Percentiles rank a stretch among this genome's conserved stretches.
Evolutionary conservation across 2,888 invertebrate genomes (phyloP).

Genomic region (Acheta domesticus): DNA sequence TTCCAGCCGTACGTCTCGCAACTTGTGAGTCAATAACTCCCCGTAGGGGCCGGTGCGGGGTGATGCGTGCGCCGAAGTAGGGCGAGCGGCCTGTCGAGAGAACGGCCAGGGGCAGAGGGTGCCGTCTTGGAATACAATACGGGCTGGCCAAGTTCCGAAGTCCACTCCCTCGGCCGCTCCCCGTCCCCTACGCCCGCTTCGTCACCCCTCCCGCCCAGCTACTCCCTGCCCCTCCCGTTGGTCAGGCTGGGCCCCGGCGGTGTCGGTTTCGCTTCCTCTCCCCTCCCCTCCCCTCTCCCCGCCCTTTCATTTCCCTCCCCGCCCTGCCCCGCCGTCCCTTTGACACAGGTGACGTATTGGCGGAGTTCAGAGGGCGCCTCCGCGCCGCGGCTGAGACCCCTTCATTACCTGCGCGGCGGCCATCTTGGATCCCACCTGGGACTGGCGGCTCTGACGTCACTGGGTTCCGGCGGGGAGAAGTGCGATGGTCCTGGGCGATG

Average conservation of each 20-base stretch:
- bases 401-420: background rate
- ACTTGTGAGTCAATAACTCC: background rate
- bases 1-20: background rate
- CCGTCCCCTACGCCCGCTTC: background rate
- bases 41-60: background rate
- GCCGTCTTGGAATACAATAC: background rate
- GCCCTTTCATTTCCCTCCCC: background rate
- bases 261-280: background rate
- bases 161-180: background rate
- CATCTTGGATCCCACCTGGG: background rate
- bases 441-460: background rate
- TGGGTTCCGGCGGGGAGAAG: background rate
- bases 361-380: background rate
- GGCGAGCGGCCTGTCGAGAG: no score
- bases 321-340: background rate
- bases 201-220: background rate
- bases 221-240: background rate
- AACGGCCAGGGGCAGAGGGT: background rate
- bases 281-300: background rate
- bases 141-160: background rate
- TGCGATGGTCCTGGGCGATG: no score
- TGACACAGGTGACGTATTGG: constrained; percentile 1
- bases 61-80: background rate
- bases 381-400: background rate
- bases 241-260: background rate